Conservation (phyloP, 2,113 vertebrate genomes). For the Microcebus jonahi region DNA sequence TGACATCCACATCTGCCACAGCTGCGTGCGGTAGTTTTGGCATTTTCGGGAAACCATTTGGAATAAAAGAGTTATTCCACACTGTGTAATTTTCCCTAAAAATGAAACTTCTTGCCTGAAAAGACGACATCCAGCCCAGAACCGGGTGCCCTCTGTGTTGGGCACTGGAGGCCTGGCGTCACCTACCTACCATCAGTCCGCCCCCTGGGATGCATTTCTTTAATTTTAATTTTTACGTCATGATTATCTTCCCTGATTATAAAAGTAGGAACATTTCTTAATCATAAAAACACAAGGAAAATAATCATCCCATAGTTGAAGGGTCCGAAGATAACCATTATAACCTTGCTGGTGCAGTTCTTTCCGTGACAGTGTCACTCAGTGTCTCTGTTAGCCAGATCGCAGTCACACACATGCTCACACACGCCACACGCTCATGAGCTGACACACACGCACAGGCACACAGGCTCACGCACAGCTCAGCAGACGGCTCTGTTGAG, state of each 20-base stretch:
- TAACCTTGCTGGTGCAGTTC: rapidly evolving
- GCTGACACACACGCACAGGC: too few relatives aligned
- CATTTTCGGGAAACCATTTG: not conserved
- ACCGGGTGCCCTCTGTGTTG: not conserved
- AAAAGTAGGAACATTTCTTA: not conserved
- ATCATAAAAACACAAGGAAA: not conserved
- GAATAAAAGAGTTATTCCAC: not conserved
- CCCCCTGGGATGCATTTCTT: not conserved
- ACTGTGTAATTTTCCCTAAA: not conserved
- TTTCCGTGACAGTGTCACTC: not conserved
- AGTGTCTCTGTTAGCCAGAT: too few relatives aligned
- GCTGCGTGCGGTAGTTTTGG: not conserved
- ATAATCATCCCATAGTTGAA: not conserved
- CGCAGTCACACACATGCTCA: not conserved
- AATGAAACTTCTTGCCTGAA: not conserved
- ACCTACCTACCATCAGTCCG: not conserved
- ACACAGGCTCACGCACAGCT: not conserved
- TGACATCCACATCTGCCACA: not conserved
- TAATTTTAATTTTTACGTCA: not conserved
- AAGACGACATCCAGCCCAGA: not conserved
- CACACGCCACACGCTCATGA: rapidly evolving
- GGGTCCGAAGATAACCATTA: not conserved
- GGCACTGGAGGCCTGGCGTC: not conserved
- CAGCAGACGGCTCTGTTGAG: too few relatives aligned
- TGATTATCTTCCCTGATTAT: not conserved